Percentiles rank a stretch among this genome's conserved stretches.
Evolutionary conservation across 2,888 invertebrate species (phyloP).

Genomic region (Mesorhabditis spiculigera): DNA sequence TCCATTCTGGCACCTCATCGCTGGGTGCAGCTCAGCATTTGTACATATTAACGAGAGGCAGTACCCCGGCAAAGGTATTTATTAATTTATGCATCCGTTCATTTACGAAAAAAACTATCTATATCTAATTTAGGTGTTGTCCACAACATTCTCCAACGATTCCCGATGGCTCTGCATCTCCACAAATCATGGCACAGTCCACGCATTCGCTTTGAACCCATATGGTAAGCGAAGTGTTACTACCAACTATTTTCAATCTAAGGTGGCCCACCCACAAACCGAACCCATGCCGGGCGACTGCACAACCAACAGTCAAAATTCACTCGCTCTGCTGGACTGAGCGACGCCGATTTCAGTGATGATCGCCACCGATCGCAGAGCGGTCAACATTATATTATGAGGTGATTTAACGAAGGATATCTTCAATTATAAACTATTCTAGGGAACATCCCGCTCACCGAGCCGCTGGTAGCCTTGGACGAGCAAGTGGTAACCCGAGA

Average conservation of each 20-base stretch:
- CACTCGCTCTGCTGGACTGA: conserved; percentile 89
- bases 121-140: conserved; percentile 66
- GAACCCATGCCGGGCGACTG: conserved; percentile 91
- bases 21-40: conserved; percentile 78
- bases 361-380: conserved; percentile 11
- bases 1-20: conserved; percentile 80
- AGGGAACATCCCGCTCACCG: background rate
- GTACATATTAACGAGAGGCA: conserved; percentile 88
- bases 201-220: conserved; percentile 92
- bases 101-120: conserved; percentile 11
- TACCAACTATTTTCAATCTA: background rate
- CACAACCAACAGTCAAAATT: conserved; percentile 77
- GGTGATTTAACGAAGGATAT: background rate
- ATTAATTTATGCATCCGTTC: background rate
- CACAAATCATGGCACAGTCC: conserved; percentile 87
- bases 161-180: conserved; percentile 92
- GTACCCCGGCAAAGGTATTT: conserved; percentile 86
- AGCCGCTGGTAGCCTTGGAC: conserved; percentile 17
- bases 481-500: conserved; percentile 71
- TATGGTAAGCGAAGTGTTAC: conserved; percentile 64
- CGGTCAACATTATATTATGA: background rate
- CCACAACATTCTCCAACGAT: conserved; percentile 86
- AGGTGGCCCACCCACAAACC: conserved; percentile 74
- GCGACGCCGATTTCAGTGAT: conserved; percentile 50
- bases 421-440: background rate